Percentiles rank a stretch among this genome's conserved stretches.
Conservation (phyloP, 1,140 invertebrate genomes). For the Stegodyphus dumicola region DNA sequence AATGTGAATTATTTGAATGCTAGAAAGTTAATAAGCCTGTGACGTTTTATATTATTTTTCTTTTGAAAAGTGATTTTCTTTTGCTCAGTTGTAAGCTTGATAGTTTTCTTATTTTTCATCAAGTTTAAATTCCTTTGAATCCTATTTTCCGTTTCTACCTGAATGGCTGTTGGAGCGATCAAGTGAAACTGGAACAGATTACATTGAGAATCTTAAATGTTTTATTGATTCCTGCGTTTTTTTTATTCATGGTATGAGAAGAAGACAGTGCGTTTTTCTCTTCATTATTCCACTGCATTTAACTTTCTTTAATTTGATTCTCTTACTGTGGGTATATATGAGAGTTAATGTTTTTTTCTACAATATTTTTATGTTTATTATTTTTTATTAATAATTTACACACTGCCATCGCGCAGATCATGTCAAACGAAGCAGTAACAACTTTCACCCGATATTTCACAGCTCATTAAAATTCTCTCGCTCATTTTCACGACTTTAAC, state of each 20-base stretch:
- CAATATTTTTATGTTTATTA: too few species aligned
- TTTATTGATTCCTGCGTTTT: background rate
- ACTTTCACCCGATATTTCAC: too few species aligned
- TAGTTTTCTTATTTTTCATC: background rate
- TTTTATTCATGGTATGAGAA: background rate
- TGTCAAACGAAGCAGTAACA: too few species aligned
- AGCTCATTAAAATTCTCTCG: too few species aligned
- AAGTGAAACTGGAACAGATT: constrained; percentile 18
- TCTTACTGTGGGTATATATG: too few species aligned
- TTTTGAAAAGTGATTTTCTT: background rate
- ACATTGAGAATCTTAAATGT: background rate
- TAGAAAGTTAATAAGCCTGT: too few species aligned
- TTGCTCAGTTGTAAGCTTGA: background rate
- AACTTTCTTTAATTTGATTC: background rate
- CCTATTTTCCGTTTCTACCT: constrained; percentile 1
- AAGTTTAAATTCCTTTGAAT: background rate
- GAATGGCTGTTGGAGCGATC: background rate
- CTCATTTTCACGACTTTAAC: too few species aligned
- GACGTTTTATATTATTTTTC: too few species aligned
- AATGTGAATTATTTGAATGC: too few species aligned
- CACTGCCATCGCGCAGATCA: too few species aligned
- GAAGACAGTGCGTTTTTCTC: background rate
- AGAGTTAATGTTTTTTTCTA: too few species aligned
- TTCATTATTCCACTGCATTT: background rate
- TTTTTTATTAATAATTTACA: too few species aligned